Evolutionary conservation across 2,797 vertebrate species (phyloP).

Genomic region (Cyprinella venusta): DNA sequence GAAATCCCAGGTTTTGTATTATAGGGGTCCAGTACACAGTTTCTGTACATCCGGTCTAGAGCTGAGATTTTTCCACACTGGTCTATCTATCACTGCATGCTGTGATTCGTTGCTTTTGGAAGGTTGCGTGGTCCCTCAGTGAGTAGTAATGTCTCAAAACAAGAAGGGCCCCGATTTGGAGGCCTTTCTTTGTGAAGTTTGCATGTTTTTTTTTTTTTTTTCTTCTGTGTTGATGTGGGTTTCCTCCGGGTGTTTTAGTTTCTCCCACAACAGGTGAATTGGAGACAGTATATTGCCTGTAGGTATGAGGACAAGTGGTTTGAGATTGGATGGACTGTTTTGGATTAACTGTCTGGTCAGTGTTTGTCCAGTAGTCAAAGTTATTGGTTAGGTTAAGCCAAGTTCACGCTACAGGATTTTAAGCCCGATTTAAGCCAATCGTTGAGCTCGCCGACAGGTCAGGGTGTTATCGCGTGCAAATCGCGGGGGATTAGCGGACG

Average conservation of each 20-base stretch:
- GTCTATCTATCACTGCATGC: not conserved
- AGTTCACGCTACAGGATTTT: too few species aligned
- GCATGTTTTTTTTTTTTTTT: not conserved
- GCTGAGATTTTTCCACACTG: not conserved
- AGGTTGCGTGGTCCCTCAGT: not conserved
- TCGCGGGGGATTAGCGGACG: too few species aligned
- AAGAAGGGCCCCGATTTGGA: not conserved
- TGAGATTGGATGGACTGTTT: not conserved
- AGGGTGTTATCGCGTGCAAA: too few species aligned
- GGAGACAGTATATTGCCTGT: not conserved
- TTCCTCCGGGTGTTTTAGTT: not conserved
- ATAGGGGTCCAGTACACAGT: not conserved
- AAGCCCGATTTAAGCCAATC: too few species aligned
- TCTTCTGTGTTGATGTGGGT: not conserved
- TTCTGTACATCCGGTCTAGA: not conserved
- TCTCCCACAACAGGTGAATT: not conserved
- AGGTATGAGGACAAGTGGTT: not conserved
- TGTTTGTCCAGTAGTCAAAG: not conserved
- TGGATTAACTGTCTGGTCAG: not conserved
- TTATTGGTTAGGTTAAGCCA: not conserved
- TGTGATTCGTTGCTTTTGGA: not conserved
- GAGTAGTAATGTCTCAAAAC: not conserved
- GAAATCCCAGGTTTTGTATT: not conserved
- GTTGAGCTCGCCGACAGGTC: too few species aligned
- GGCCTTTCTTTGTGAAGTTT: not conserved